Evolutionary conservation across 2,888 invertebrate species (phyloP).

Genomic region (Lepas anatifera): DNA sequence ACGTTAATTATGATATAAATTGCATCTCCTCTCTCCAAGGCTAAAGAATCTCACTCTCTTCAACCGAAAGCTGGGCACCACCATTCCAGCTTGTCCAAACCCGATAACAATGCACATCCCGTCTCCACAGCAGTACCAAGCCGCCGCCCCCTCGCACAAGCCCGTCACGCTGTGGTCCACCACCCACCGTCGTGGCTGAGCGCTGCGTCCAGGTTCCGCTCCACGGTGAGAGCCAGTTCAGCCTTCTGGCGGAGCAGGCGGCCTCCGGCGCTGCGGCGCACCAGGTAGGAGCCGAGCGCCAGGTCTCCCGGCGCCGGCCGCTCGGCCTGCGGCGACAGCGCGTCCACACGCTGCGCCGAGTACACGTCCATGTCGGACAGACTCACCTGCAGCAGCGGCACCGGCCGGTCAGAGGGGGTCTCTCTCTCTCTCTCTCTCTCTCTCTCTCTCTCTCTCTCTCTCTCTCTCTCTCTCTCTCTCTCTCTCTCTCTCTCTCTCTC

Average conservation of each 20-base stretch:
- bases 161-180: neutral
- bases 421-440: too few relatives aligned
- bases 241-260: constrained; percentile 71
- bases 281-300: constrained; percentile 40
- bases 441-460: too few relatives aligned
- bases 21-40: too few relatives aligned
- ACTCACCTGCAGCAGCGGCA: constrained; percentile 38
- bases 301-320: constrained; percentile 24
- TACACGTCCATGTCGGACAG: constrained; percentile 59
- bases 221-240: constrained; percentile 62
- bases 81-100: too few relatives aligned
- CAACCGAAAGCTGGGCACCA: too few relatives aligned
- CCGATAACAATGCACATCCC: too few relatives aligned
- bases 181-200: constrained; percentile 33
- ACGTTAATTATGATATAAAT: too few relatives aligned
- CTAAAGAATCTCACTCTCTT: too few relatives aligned
- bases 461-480: too few relatives aligned
- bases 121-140: too few relatives aligned
- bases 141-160: too few relatives aligned
- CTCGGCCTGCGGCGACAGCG: neutral
- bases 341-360: constrained; percentile 4
- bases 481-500: too few relatives aligned
- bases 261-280: constrained; percentile 44
- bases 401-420: neutral
- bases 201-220: constrained; percentile 60